Percentiles rank a stretch among this genome's conserved stretches.
phyloP scores from a whole-genome alignment of 2,113 vertebrate species.

The Promerops cafer region DNA sequence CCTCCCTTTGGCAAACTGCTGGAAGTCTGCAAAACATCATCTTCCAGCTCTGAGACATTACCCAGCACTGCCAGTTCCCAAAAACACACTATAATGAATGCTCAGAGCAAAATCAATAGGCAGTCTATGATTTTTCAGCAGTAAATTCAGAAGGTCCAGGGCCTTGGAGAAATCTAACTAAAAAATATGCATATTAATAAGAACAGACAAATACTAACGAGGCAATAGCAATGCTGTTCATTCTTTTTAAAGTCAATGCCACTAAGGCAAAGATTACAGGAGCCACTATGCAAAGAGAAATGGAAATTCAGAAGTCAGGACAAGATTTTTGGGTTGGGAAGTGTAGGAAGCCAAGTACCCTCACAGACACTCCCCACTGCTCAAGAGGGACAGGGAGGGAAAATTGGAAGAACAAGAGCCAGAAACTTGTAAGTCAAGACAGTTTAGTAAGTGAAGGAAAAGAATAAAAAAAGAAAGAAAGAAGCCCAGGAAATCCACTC shows the following conservation, averaged over 20 bases:
- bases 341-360: neutral
- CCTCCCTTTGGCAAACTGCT: neutral
- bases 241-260: neutral
- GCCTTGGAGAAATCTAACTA: neutral
- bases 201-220: neutral
- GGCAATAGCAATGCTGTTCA: neutral
- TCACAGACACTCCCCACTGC: neutral
- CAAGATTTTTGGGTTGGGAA: neutral
- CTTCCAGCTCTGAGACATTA: neutral
- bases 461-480: neutral
- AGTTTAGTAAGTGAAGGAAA: neutral
- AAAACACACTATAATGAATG: neutral
- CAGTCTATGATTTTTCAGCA: neutral
- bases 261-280: neutral
- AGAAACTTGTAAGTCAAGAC: neutral
- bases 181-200: neutral
- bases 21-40: constrained; percentile 12
- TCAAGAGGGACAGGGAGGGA: neutral
- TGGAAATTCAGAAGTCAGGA: neutral
- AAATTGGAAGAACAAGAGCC: neutral
- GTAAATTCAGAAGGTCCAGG: neutral
- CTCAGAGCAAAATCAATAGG: neutral
- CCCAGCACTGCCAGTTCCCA: neutral
- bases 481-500: neutral
- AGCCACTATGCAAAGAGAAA: neutral